phyloP scores from a whole-genome alignment of 1,140 invertebrate genomes.

The Lerema accius region DNA sequence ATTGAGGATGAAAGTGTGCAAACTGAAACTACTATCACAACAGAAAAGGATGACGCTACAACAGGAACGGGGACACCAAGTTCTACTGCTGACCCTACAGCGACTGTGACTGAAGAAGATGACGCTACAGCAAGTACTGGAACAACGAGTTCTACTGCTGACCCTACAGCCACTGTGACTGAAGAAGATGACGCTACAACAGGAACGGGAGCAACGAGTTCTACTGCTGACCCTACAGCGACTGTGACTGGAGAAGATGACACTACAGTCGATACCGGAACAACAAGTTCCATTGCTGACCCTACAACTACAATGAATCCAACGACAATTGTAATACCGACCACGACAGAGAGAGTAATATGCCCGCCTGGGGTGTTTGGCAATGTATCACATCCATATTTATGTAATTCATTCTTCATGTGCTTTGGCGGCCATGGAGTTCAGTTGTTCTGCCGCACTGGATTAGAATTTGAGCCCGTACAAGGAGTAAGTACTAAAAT shows the following conservation, averaged over 20 bases:
- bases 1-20: no score
- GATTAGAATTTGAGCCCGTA: conserved; percentile 43
- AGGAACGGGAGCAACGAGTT: no score
- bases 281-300: background rate
- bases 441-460: conserved; percentile 37
- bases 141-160: background rate
- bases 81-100: no score
- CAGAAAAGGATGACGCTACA: no score
- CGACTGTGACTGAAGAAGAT: conserved; percentile 1
- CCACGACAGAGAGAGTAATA: conserved; percentile 27
- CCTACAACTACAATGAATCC: background rate
- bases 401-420: conserved; percentile 38
- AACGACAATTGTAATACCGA: background rate
- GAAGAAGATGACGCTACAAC: no score
- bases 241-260: background rate
- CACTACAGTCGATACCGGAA: background rate
- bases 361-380: conserved; percentile 43
- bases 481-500: background rate
- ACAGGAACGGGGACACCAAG: no score
- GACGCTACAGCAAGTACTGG: background rate
- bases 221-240: no score
- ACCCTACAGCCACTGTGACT: background rate
- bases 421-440: conserved; percentile 30
- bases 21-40: no score
- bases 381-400: conserved; percentile 43